These are phyloP conservation scores for Notiomystis cincta DNA, from an alignment of 2,113 vertebrate species.

Conservation along the genomic window DNA sequence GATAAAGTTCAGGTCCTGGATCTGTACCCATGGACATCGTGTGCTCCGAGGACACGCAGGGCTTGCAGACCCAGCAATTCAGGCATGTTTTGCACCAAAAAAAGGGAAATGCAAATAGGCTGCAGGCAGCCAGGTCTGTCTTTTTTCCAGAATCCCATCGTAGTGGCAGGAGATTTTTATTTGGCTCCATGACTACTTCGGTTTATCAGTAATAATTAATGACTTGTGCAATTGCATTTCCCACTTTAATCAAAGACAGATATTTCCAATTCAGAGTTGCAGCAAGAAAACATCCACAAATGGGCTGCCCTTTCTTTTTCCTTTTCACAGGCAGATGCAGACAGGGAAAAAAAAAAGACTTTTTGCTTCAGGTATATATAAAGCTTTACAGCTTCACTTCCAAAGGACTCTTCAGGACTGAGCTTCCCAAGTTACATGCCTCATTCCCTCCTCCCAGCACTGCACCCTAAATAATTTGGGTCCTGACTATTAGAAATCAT, in stretches of 20 bases:
- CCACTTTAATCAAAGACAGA: neutral
- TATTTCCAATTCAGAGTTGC: neutral
- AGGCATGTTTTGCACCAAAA: neutral
- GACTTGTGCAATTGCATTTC: slow-evolving; percentile 15
- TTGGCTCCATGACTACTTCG: neutral
- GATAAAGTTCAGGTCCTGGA: neutral
- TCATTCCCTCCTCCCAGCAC: neutral
- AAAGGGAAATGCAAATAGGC: neutral
- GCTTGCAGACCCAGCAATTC: neutral
- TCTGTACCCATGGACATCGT: neutral
- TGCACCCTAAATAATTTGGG: neutral
- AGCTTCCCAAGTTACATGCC: neutral
- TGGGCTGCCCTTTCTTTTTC: neutral
- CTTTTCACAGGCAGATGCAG: neutral
- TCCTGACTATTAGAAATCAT: neutral
- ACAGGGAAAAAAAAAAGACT: neutral
- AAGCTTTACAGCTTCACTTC: neutral
- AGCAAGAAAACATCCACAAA: neutral
- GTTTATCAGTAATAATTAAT: slow-evolving; percentile 50
- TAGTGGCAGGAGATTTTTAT: neutral
- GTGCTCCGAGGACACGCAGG: accelerated
- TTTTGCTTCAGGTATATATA: neutral
- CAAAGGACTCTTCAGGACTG: neutral
- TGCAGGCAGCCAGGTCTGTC: neutral
- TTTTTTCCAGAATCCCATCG: neutral